Percentiles rank a stretch among this genome's conserved stretches.
Evolutionary conservation across 1,140 invertebrate genomes (phyloP).

Genomic region (Physella acuta): DNA sequence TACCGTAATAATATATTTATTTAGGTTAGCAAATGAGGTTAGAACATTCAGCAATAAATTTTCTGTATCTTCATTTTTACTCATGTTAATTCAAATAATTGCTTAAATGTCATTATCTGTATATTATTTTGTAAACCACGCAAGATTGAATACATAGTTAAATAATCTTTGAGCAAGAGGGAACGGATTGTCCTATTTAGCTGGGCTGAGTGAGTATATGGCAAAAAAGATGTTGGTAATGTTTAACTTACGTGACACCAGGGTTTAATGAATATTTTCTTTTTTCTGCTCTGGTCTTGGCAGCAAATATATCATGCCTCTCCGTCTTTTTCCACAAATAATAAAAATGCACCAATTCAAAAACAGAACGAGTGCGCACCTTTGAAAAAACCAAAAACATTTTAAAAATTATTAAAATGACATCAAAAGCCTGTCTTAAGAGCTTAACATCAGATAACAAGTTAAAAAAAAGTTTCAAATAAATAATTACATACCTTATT

Average conservation of each 20-base stretch:
- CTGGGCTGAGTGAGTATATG: too few relatives aligned
- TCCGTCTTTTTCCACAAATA: conserved; percentile 99
- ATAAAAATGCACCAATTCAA: conserved; percentile 96
- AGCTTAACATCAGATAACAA: not conserved
- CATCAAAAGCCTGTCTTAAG: not conserved
- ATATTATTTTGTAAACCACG: too few relatives aligned
- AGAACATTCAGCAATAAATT: too few relatives aligned
- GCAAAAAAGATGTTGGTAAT: conserved; percentile 4
- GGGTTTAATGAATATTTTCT: conserved; percentile 85
- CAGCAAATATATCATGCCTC: conserved; percentile 88
- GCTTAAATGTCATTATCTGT: too few relatives aligned
- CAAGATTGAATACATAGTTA: too few relatives aligned
- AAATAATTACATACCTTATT: conserved; percentile 72
- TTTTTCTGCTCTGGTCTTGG: conserved; percentile 80
- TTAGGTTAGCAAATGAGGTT: too few relatives aligned
- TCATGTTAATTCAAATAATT: too few relatives aligned
- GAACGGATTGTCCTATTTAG: too few relatives aligned
- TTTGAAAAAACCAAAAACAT: conserved; percentile 48
- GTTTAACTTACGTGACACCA: conserved; percentile 67
- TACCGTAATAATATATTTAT: too few relatives aligned
- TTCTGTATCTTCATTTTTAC: too few relatives aligned
- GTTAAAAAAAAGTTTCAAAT: not conserved
- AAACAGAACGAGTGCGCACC: conserved; percentile 90
- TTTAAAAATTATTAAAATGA: not conserved
- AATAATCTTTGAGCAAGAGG: too few relatives aligned